Base-by-base conservation (phyloP, 1,140 invertebrate species). In the Eriocheir sinensis region DNA sequence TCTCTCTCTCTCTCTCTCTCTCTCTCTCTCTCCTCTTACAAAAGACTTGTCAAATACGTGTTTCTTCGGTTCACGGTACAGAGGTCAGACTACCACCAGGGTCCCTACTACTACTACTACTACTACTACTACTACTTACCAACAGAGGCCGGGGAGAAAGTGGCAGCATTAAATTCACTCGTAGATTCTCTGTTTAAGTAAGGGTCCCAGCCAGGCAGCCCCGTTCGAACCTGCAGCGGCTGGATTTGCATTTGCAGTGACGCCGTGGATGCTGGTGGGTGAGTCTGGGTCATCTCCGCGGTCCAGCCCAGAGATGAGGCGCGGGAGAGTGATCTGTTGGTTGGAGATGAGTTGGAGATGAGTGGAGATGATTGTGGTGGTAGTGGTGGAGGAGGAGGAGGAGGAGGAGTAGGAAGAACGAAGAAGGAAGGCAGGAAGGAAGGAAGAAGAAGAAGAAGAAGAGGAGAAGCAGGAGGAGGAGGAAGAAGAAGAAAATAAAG, bases 101-200 rank as follows among this genome's bases (percentile, higher is more conserved):
- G 12, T 3, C n/a, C 41, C 34, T 15, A 17, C 34, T 32, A 3
- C 38, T n/a, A 21, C 27, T 4, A n/a, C n/a, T 6, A 40, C 38
- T 27, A 44, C 38, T 9, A 3, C n/a, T 40, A 30, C 36, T n/a
- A 36, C 34, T 6, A 94, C 93, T 40, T 15, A 94, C 93, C 93
- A 21, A 91, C 38, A 91, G 93, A 94, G 3, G 53, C 80, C 15
- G 93, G 93, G 0, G 89, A 48, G 34, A 94, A 94, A 30, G 53
- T 53, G 9, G 93, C 93, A 12, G 93, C 93, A 30, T 94, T 94
- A 32, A 94, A 94, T 38, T 94, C 93, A 12, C 89, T 91, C 40
- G 91, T 72, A 8, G 93, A 94, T 2, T 94, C 89, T 38, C 93
- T 15, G 32, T 60, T 34, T 38, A 90, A 21, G 80, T 94, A 94